Percentiles rank a stretch among this genome's conserved stretches.
Evolutionary conservation across 2,113 vertebrate genomes (phyloP).

Genomic region (Chunga burmeisteri): DNA sequence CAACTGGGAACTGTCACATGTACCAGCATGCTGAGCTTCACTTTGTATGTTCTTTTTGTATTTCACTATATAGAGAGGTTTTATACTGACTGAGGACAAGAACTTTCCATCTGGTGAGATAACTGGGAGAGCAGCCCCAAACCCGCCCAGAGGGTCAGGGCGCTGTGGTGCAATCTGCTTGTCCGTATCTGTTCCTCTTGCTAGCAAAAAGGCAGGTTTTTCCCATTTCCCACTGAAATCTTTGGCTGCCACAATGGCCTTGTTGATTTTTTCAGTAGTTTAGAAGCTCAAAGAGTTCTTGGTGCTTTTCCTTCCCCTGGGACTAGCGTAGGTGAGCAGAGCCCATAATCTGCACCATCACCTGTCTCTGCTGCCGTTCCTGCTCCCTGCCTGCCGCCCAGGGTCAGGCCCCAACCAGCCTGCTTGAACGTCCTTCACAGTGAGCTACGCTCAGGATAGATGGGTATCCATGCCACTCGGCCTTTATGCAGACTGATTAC

Average conservation of each 20-base stretch:
- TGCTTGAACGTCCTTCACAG: not conserved
- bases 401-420: not conserved
- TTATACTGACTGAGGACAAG: not conserved
- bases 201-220: not conserved
- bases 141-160: not conserved
- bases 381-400: not conserved
- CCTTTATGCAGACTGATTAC: not conserved
- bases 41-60: not conserved
- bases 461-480: not conserved
- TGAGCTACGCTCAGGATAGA: not conserved
- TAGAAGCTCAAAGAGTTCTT: not conserved
- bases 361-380: not conserved
- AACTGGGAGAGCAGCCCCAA: not conserved
- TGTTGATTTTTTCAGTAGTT: not conserved
- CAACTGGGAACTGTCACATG: not conserved
- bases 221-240: not conserved
- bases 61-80: not conserved
- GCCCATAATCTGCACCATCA: not conserved
- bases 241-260: not conserved
- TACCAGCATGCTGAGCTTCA: not conserved
- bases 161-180: not conserved
- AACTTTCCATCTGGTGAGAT: not conserved
- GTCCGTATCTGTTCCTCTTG: not conserved
- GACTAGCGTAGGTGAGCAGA: fast-evolving
- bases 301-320: not conserved